Percentiles rank a stretch among this genome's conserved stretches.
phyloP scores from a whole-genome alignment of 2,888 invertebrate genomes.

The Eremobia ochroleuca region DNA sequence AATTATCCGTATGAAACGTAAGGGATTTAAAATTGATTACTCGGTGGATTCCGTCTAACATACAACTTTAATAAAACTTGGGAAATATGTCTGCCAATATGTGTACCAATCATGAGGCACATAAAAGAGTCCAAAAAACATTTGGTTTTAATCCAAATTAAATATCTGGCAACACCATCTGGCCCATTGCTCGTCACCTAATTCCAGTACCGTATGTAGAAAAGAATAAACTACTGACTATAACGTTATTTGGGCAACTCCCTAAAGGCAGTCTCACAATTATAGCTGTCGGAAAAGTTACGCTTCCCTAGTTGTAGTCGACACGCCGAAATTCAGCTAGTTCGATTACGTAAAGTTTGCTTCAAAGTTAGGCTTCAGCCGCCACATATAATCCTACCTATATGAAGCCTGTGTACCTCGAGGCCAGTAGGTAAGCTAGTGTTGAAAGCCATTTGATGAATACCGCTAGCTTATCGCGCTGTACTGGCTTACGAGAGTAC shows the following conservation, averaged over 20 bases:
- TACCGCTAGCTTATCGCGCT: conserved; percentile 16
- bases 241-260: conserved; percentile 9
- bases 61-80: neutral
- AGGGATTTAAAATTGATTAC: neutral
- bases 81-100: neutral
- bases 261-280: conserved; percentile 15
- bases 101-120: neutral
- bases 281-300: conserved; percentile 24
- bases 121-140: neutral
- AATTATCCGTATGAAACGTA: conserved; percentile 20
- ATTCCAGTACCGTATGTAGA: conserved; percentile 5
- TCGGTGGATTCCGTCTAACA: neutral
- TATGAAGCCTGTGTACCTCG: neutral
- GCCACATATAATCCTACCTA: neutral
- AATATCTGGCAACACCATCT: neutral
- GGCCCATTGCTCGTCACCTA: neutral
- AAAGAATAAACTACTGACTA: neutral
- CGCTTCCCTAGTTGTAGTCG: neutral
- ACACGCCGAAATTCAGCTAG: conserved; percentile 13
- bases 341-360: conserved; percentile 27
- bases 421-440: conserved; percentile 4
- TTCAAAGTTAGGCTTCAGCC: conserved; percentile 35
- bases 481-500: conserved; percentile 5
- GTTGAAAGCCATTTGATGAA: conserved; percentile 27
- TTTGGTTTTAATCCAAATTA: neutral